A percentile compares a stretch with the other conserved stretches of the same genome.
These are phyloP conservation scores for Thera obeliscata DNA, from an alignment of 2,888 invertebrate genomes.

Conservation along the genomic window DNA sequence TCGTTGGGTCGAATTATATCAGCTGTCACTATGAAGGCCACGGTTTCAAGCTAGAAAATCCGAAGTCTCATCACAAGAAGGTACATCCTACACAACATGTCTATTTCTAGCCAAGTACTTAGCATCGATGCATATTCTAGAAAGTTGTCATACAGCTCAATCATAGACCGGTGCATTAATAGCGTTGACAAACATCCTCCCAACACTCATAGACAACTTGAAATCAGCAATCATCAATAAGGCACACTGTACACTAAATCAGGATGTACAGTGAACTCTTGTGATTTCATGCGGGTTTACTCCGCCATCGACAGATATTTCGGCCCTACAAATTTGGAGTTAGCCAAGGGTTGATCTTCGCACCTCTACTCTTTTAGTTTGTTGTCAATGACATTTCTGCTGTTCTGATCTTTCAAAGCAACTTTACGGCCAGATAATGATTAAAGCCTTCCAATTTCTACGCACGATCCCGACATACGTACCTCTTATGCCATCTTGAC, in stretches of 20 bases:
- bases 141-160: constrained; percentile 22
- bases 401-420: background rate
- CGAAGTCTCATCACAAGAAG: background rate
- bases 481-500: too few relatives aligned
- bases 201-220: constrained; percentile 18
- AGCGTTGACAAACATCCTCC: constrained; percentile 30
- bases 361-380: background rate
- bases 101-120: constrained; percentile 14
- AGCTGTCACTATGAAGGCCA: background rate
- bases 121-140: constrained; percentile 25
- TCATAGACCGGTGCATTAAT: constrained; percentile 20
- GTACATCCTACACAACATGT: background rate
- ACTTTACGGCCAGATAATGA: background rate
- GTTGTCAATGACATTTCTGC: background rate
- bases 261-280: background rate
- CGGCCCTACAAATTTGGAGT: background rate
- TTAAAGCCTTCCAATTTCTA: too few relatives aligned
- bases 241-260: background rate
- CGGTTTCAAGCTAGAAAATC: background rate
- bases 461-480: too few relatives aligned
- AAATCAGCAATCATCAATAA: constrained; percentile 11
- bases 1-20: too few relatives aligned
- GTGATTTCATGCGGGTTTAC: background rate
- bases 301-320: background rate
- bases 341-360: background rate